A percentile compares a stretch with the other conserved stretches of the same genome.
These are phyloP conservation scores for Cremastobaeus sp. DNA, from an alignment of 2,888 invertebrate species.

Conservation along the genomic window DNA sequence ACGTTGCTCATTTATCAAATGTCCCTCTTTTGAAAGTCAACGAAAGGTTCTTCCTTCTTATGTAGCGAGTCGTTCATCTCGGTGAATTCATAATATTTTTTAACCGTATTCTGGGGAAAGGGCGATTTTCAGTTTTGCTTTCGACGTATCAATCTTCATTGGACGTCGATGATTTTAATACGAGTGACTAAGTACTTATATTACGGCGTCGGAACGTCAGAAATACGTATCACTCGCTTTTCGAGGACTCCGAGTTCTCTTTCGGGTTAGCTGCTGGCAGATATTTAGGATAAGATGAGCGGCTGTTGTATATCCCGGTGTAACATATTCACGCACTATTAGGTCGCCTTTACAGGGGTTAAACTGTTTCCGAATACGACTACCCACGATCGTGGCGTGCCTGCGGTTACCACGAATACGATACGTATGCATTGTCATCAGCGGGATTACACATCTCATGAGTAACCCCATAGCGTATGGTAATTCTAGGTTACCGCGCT, in stretches of 20 bases:
- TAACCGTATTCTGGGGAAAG: too few species aligned
- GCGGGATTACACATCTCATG: constrained; percentile 51
- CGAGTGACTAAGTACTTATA: too few species aligned
- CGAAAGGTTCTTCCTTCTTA: constrained; percentile 1
- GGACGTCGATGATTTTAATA: too few species aligned
- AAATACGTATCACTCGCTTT: constrained; percentile 24
- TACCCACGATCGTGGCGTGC: constrained; percentile 44
- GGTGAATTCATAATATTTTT: background rate
- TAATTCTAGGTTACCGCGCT: constrained; percentile 57
- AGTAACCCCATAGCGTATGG: constrained; percentile 53
- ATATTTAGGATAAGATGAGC: constrained; percentile 32
- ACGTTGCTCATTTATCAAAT: constrained; percentile 10
- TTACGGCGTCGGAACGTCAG: too few species aligned
- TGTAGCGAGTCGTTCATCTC: background rate
- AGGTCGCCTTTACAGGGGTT: constrained; percentile 63
- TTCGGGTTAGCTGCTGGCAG: constrained; percentile 8
- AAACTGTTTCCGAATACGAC: constrained; percentile 71
- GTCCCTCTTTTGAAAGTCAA: constrained; percentile 2
- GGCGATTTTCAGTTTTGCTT: too few species aligned
- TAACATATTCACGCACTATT: constrained; percentile 68
- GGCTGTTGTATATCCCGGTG: constrained; percentile 14
- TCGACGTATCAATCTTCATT: too few species aligned
- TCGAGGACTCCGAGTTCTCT: constrained; percentile 10
- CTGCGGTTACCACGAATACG: constrained; percentile 39
- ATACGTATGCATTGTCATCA: constrained; percentile 60